phyloP scores from a whole-genome alignment of 2,797 vertebrate species.

The Sebastes vulpes region DNA sequence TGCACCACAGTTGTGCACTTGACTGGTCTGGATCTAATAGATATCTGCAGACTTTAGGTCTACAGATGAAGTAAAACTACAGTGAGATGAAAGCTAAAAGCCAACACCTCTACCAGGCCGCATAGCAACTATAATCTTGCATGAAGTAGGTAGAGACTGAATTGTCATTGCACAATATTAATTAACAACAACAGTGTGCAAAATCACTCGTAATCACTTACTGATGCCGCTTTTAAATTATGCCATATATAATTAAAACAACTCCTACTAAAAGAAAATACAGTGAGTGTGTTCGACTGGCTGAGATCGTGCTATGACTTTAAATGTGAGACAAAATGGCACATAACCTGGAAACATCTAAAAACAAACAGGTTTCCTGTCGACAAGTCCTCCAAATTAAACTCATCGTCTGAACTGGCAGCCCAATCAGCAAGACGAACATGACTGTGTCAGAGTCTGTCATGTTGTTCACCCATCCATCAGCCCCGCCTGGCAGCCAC shows the following conservation, averaged over 20 bases:
- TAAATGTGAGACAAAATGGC: neutral
- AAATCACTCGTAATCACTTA: neutral
- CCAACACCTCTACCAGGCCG: no score
- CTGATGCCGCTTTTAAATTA: neutral
- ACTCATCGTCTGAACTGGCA: neutral
- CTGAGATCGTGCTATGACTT: neutral
- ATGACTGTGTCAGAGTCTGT: neutral
- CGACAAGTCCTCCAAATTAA: neutral
- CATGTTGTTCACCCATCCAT: neutral
- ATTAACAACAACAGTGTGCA: neutral
- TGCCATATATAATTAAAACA: neutral
- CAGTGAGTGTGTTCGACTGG: neutral
- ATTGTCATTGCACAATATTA: neutral
- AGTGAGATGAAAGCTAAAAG: no score
- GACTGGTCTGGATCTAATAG: neutral
- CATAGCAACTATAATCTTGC: neutral
- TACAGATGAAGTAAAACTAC: no score
- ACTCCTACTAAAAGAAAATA: neutral
- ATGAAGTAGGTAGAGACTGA: neutral
- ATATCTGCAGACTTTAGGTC: no score
- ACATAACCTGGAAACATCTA: neutral
- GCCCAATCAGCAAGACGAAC: neutral
- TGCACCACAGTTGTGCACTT: neutral
- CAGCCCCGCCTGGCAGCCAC: slow-evolving; percentile 11
- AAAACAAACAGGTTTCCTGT: neutral